Evolutionary conservation across 2,797 vertebrate species (phyloP).

Genomic region (Arnoldichthys spilopterus): DNA sequence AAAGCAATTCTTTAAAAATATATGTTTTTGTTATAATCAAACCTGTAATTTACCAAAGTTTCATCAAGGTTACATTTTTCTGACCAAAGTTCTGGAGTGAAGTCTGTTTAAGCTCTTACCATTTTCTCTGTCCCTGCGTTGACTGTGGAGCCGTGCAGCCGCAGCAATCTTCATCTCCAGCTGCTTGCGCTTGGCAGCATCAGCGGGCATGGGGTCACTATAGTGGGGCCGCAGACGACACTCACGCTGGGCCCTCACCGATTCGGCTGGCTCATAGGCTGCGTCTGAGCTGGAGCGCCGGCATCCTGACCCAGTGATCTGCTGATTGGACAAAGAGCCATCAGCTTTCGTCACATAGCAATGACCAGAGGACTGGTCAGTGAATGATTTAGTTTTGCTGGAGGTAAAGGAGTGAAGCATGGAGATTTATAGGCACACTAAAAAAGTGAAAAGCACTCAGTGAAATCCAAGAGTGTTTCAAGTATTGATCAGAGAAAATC

Average conservation of each 20-base stretch:
- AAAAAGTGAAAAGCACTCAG: slow-evolving; percentile 8
- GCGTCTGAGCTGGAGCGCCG: slow-evolving; percentile 89
- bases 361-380: background rate
- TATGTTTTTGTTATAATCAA: background rate
- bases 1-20: background rate
- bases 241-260: slow-evolving; percentile 86
- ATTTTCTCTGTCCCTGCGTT: slow-evolving; percentile 77
- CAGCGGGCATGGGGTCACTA: slow-evolving; percentile 89
- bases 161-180: slow-evolving; percentile 92
- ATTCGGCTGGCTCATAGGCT: slow-evolving; percentile 81
- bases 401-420: slow-evolving; percentile 8
- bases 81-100: background rate
- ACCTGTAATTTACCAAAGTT: background rate
- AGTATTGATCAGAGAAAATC: slow-evolving; percentile 29
- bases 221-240: slow-evolving; percentile 88
- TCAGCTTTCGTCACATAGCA: background rate
- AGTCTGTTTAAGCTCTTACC: slow-evolving; percentile 64
- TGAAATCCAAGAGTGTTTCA: slow-evolving; percentile 27
- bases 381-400: slow-evolving; percentile 12
- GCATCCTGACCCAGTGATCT: slow-evolving; percentile 78
- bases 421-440: background rate
- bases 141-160: slow-evolving; percentile 81
- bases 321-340: slow-evolving; percentile 55
- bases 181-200: slow-evolving; percentile 89
- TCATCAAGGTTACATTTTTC: background rate